Evolutionary conservation across 2,113 vertebrate genomes (phyloP).

Genomic region (Sterna hirundo): DNA sequence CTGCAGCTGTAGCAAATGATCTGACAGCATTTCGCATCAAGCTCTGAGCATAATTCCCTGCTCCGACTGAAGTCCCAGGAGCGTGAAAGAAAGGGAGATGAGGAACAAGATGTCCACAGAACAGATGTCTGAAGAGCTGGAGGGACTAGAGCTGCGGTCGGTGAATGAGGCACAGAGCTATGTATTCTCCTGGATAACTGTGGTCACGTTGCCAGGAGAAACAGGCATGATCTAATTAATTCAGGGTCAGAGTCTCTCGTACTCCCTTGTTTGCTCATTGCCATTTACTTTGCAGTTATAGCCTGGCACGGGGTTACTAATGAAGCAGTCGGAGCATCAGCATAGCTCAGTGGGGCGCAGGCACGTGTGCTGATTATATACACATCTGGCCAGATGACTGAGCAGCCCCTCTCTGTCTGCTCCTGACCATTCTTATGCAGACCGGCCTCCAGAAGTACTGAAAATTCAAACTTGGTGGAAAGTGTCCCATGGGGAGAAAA

Average conservation of each 20-base stretch:
- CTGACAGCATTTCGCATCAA: background rate
- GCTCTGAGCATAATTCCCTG: background rate
- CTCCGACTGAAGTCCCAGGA: constrained; percentile 12
- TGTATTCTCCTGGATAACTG: background rate
- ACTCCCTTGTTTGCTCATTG: background rate
- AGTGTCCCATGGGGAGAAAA: background rate
- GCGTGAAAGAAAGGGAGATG: background rate
- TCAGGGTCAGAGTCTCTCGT: background rate
- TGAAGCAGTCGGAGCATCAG: background rate
- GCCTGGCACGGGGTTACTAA: background rate
- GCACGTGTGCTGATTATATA: accelerated
- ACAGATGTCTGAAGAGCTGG: background rate
- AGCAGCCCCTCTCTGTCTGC: background rate
- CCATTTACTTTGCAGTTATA: background rate
- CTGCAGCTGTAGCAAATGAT: constrained; percentile 42
- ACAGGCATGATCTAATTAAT: background rate
- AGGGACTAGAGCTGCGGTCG: accelerated
- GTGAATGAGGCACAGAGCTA: background rate
- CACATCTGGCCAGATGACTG: background rate
- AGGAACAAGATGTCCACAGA: background rate
- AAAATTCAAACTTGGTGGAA: background rate
- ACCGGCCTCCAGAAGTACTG: background rate
- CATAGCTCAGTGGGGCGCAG: background rate
- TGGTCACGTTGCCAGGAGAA: background rate
- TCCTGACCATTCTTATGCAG: background rate